These are phyloP conservation scores for Paraplagusia blochii DNA, from an alignment of 2,113 vertebrate genomes.

Conservation along the genomic window DNA sequence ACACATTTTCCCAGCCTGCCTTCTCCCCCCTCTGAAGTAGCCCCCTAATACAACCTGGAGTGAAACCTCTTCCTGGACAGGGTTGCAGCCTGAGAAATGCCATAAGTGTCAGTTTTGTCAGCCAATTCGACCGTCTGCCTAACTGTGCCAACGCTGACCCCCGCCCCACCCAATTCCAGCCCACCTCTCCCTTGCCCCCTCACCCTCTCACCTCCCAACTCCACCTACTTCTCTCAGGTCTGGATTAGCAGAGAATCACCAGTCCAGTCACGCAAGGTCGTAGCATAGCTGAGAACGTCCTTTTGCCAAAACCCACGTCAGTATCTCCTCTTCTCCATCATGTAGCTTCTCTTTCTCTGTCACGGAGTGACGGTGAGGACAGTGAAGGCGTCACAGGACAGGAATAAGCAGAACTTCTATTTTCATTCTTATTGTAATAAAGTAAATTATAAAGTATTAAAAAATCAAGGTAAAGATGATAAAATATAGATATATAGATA, in stretches of 20 bases:
- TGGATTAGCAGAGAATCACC: constrained; percentile 57
- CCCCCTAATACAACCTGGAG: constrained; percentile 26
- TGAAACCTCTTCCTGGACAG: constrained; percentile 2
- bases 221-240: constrained; percentile 59
- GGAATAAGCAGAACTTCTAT: constrained; percentile 31
- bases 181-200: too few relatives aligned
- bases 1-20: constrained; percentile 35
- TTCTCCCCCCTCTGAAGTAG: constrained; percentile 24
- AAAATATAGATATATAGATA: constrained; percentile 53
- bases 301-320: constrained; percentile 40
- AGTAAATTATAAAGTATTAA: constrained; percentile 52
- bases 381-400: constrained; percentile 22
- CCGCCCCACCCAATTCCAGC: background rate
- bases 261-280: constrained; percentile 38
- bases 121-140: constrained; percentile 20
- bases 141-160: constrained; percentile 54
- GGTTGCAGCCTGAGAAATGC: constrained; percentile 37
- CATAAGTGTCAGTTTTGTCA: constrained; percentile 30
- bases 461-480: constrained; percentile 51
- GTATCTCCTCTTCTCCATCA: constrained; percentile 25
- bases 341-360: constrained; percentile 11
- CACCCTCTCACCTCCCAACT: constrained; percentile 32
- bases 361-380: constrained; percentile 19
- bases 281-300: constrained; percentile 44
- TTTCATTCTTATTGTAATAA: constrained; percentile 41